Percentiles rank a stretch among this genome's conserved stretches.
phyloP scores from a whole-genome alignment of 2,113 vertebrate species.

The Benitochromis conjunctus region DNA sequence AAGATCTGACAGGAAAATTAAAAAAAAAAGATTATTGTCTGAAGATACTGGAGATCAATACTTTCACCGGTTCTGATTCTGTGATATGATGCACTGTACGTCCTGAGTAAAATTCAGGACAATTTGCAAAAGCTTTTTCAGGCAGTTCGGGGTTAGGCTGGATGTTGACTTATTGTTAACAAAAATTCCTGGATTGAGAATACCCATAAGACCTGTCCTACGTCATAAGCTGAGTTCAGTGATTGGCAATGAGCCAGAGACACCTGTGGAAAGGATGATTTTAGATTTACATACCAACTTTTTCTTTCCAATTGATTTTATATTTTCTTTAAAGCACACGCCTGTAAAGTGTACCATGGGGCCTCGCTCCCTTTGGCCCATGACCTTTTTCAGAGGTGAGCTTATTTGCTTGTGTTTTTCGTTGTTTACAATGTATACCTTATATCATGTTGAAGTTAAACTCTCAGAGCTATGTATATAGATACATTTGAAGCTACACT shows the following conservation, averaged over 20 bases:
- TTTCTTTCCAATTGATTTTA: neutral
- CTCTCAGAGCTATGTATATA: neutral
- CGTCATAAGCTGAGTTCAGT: neutral
- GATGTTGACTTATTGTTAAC: neutral
- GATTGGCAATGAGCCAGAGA: neutral
- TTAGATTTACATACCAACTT: neutral
- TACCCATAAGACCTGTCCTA: neutral
- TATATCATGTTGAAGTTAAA: neutral
- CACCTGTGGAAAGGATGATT: neutral
- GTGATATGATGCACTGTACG: neutral
- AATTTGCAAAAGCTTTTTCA: neutral
- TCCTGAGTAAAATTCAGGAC: neutral
- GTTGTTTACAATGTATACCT: neutral
- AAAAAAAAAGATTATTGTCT: neutral
- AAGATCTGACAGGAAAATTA: neutral
- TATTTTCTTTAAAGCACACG: neutral
- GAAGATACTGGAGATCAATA: neutral
- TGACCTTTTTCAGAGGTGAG: neutral
- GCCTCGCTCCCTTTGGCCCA: neutral
- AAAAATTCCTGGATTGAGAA: neutral
- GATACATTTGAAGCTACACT: neutral
- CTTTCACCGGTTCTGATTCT: neutral
- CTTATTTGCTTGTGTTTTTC: neutral
- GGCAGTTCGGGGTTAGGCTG: neutral
- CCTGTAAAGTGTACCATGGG: neutral